phyloP scores from a whole-genome alignment of 2,113 vertebrate genomes.

The Zeus faber region DNA sequence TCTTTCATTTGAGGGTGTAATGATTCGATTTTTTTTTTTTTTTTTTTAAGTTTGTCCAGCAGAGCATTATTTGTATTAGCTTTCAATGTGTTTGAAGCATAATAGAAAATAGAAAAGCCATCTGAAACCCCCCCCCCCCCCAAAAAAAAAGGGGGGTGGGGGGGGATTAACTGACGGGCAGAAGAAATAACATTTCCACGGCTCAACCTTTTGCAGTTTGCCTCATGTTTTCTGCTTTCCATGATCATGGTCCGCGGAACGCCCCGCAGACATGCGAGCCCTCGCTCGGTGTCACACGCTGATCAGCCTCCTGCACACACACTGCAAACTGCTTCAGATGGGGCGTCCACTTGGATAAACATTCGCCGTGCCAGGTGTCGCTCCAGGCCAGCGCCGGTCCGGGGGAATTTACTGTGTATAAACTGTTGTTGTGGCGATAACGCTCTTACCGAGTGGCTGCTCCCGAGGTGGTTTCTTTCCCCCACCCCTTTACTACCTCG shows the following conservation, averaged over 20 bases:
- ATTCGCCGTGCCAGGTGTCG: conserved; percentile 69
- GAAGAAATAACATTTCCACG: conserved; percentile 62
- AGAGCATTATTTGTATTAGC: conserved; percentile 73
- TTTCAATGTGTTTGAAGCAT: conserved; percentile 67
- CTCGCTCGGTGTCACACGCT: conserved; percentile 64
- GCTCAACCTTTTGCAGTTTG: conserved; percentile 73
- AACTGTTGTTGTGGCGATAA: conserved; percentile 51
- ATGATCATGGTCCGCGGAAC: conserved; percentile 67
- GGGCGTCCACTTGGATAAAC: conserved; percentile 77
- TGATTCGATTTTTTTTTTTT: conserved; percentile 74
- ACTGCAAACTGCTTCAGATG: conserved; percentile 74
- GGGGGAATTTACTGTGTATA: conserved; percentile 56
- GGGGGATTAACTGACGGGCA: conserved; percentile 64
- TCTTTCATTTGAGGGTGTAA: conserved; percentile 66
- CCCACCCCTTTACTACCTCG: conserved; percentile 24
- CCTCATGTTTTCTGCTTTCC: conserved; percentile 66
- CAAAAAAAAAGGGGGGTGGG: conserved; percentile 50
- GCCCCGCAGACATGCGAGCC: conserved; percentile 73
- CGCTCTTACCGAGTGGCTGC: conserved; percentile 50
- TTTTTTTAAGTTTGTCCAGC: conserved; percentile 37
- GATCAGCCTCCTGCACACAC: conserved; percentile 40
- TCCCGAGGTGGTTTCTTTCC: conserved; percentile 21
- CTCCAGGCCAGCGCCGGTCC: conserved; percentile 67
- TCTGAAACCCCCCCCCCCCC: too few species aligned
- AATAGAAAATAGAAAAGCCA: conserved; percentile 73